phyloP scores from a whole-genome alignment of 2,888 invertebrate genomes.

The Pimpla rufipes region DNA sequence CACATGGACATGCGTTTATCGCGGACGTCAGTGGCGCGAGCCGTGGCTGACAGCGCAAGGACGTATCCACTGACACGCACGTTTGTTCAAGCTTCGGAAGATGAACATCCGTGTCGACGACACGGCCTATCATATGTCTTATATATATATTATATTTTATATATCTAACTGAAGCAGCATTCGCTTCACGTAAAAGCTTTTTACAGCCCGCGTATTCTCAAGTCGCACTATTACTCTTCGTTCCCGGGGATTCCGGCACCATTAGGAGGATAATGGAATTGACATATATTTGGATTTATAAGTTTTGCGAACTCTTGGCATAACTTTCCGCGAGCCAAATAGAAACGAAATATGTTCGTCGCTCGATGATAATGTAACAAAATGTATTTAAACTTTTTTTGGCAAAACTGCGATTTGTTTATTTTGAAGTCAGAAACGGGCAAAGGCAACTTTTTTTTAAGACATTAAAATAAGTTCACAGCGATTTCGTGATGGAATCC shows the following conservation, averaged over 20 bases:
- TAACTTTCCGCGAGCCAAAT: neutral
- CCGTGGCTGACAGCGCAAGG: conserved; percentile 66
- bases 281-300: neutral
- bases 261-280: neutral
- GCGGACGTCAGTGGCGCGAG: conserved; percentile 55
- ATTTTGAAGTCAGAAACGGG: no score
- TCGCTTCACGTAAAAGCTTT: neutral
- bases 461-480: no score
- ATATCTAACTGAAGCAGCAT: neutral
- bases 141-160: conserved; percentile 4
- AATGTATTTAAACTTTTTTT: neutral
- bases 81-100: conserved; percentile 66
- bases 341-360: neutral
- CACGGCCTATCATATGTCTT: conserved; percentile 25
- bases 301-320: neutral
- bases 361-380: neutral
- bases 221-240: conserved; percentile 1
- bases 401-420: no score
- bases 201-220: neutral
- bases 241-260: neutral
- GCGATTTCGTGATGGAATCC: no score
- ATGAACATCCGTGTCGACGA: conserved; percentile 65
- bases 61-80: conserved; percentile 68
- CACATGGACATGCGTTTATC: conserved; percentile 59
- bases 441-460: no score